These are phyloP conservation scores for Prunella fulvescens DNA, from an alignment of 2,113 vertebrate species.

Conservation along the genomic window DNA sequence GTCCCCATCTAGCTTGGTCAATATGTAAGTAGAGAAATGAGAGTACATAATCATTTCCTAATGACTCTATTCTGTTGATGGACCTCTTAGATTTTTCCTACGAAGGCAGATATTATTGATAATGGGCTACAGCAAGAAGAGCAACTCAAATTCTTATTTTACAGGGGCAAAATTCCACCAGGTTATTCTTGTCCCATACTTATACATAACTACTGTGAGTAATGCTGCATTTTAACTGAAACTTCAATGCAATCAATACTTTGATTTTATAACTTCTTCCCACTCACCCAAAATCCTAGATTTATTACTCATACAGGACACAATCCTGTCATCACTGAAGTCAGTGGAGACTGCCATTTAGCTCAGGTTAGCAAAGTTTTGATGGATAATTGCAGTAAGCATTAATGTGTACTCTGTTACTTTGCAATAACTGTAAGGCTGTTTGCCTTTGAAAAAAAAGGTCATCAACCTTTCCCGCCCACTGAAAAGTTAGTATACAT, in stretches of 20 bases:
- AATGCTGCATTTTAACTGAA: not conserved
- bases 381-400: not conserved
- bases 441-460: not conserved
- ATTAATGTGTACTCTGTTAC: not conserved
- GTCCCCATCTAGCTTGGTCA: not conserved
- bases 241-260: not conserved
- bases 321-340: not conserved
- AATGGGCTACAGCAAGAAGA: not conserved
- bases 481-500: not conserved
- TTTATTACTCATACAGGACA: not conserved
- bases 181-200: not conserved
- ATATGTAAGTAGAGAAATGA: not conserved
- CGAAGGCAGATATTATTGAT: not conserved
- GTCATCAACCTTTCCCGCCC: not conserved
- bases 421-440: not conserved
- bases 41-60: not conserved
- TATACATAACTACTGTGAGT: not conserved
- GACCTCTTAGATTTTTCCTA: not conserved
- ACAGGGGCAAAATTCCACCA: not conserved
- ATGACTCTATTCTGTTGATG: not conserved
- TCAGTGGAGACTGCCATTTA: not conserved
- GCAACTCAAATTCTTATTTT: not conserved
- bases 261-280: not conserved
- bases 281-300: not conserved
- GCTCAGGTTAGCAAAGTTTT: not conserved